Base-by-base conservation (phyloP, 2,113 vertebrate species). In the Grus americana region DNA sequence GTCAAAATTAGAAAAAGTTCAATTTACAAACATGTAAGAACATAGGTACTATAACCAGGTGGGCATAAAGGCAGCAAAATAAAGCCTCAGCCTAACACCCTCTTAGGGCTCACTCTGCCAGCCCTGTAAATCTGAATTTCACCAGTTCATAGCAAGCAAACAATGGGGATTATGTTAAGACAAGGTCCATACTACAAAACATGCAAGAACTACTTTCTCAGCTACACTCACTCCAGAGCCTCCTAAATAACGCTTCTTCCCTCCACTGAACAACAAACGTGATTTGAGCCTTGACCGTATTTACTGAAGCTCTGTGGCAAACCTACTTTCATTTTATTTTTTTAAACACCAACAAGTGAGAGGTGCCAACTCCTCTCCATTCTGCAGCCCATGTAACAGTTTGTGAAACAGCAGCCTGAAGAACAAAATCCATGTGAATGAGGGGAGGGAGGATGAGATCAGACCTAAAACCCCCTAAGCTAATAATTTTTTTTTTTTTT, bases 141-240 rank as follows among this genome's bases (percentile, higher is more conserved):
- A 71, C 23, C 57, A 63, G 9, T 19, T 50, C 67, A 63, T 32
- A 95, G 42, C 54, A 81, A 66, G 10, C 5, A 70, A 62, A 36
- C 0, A 0, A 34, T 1, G 2, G 13, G 27, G 49, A 74, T 3
- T 2, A 87, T 6, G 19, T 15, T 63, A 42, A 71, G 74, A 50
- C 40, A 9, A 90, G 42, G 16, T 34, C 79, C 30, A 18, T 19
- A 29, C 15, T 14, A 24, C 30, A 81, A 58, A 46, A 66, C 9
- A 40, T 20, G 9, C n/a, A 66, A 74, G 61, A 74, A 54, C 2
- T 15, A 52, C 65, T 46, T 74, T 47, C 40, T 46, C 57, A 75
- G 68, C 65, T 24, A 46, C 6, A 1, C 11, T 71, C 6, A 5
- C 24, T 32, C 24, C 73, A 71, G 74, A 89, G 57, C 61, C 13